Base-by-base conservation (phyloP, 1,140 invertebrate species). In the Heliconius melpomene region DNA sequence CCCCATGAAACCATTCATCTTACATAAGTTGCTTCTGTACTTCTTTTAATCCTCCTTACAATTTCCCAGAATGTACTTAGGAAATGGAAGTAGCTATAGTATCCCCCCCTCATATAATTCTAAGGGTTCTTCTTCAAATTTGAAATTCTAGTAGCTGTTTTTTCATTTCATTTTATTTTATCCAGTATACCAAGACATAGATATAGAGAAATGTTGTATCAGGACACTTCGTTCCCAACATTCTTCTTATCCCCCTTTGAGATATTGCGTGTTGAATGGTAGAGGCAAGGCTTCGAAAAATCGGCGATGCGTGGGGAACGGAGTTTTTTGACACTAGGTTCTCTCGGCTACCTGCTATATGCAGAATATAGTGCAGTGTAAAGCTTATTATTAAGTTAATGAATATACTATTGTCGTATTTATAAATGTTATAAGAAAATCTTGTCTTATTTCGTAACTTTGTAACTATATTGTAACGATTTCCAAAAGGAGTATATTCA, bases 1-100 rank as follows among this genome's bases (percentile, higher is more conserved):
- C 46, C 40, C 40, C 7, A 76, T 40, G 78, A 70, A 72, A 72
- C 60, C 78, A 72, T 75, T 46, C 57, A 77, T 57, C 60, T 29
- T 66, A 29, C 23, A 66, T 66, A 66, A 66, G 23, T 66, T 66
- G 60, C 13, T 13, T 5, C 20, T 66, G 57, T 66, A 66, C 60
- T 66, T 29, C 60, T 66, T 66, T 66, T 66, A 66, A 66, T 66
- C 60, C 60, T 29, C 13, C 60, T 66, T 29, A 66, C 60, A 66
- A 66, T 66, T 66, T 66, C 26, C 60, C 3, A 29, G 26, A 66
- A 66, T 26, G 60, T 26, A 66, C 26, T 66, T 29, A 66, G 60
- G 23, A 66, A 66, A 29, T 66, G 23, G 9, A 66, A 66, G n/a
- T 60, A 60, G 5, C 13, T 26, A 26, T 66, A 66, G 18, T 66